Evolutionary conservation across 2,888 invertebrate species (phyloP).

Genomic region (Erpobdella octoculata): DNA sequence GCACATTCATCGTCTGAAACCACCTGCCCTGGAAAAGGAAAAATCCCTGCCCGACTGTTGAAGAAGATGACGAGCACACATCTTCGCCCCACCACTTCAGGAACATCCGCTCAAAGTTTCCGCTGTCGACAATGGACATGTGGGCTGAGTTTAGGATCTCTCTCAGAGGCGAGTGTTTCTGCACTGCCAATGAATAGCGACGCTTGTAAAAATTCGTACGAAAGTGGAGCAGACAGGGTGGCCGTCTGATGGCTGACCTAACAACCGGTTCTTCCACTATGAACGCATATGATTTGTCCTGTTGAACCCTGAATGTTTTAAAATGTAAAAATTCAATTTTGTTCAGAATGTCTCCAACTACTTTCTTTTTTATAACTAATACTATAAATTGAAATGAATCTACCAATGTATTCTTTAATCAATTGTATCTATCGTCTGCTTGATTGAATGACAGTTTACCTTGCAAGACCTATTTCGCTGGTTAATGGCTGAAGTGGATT

Average conservation of each 20-base stretch:
- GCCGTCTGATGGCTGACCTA: background rate
- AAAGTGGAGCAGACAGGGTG: constrained; percentile 3
- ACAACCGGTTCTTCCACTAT: constrained; percentile 11
- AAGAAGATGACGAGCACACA: background rate
- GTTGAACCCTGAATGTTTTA: constrained; percentile 15
- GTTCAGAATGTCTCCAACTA: too few species aligned
- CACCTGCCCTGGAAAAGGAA: too few species aligned
- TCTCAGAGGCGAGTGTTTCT: background rate
- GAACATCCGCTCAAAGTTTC: background rate
- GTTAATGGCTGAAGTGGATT: background rate
- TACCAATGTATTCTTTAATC: too few species aligned
- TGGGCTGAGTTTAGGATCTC: background rate
- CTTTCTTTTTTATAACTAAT: too few species aligned
- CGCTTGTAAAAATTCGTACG: constrained; percentile 14
- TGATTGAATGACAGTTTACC: too few species aligned
- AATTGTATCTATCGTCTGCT: too few species aligned
- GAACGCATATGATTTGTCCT: constrained; percentile 6
- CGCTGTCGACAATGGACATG: constrained; percentile 16
- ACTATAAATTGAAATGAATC: too few species aligned
- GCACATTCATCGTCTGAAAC: too few species aligned
- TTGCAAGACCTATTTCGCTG: background rate
- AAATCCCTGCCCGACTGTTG: too few species aligned
- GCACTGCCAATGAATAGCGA: background rate
- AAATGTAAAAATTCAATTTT: too few species aligned
- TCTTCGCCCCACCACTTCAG: constrained; percentile 11